Evolutionary conservation across 2,113 vertebrate species (phyloP).

Genomic region (Lichenostomus cassidix): DNA sequence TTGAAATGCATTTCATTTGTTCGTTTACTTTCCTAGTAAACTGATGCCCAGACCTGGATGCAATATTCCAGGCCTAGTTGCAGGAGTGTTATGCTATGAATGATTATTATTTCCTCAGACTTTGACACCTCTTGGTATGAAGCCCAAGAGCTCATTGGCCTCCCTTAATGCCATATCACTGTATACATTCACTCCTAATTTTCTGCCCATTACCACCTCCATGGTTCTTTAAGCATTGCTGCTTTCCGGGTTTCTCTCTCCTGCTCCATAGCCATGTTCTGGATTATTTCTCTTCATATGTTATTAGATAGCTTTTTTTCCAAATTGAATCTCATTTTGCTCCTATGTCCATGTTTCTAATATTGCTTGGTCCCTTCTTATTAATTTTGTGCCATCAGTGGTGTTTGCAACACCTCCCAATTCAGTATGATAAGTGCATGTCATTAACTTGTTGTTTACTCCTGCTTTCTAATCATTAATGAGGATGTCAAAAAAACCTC

Average conservation of each 20-base stretch:
- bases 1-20: neutral
- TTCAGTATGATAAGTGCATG: constrained; percentile 2
- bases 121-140: constrained; percentile 17
- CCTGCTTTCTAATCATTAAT: constrained; percentile 16
- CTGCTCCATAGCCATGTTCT: neutral
- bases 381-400: neutral
- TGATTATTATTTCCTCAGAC: neutral
- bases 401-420: neutral
- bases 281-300: neutral
- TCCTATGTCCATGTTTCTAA: neutral
- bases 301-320: neutral
- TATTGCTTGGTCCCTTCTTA: neutral
- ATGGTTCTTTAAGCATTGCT: constrained; percentile 35
- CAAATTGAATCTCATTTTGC: constrained; percentile 13
- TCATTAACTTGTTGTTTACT: constrained; percentile 39
- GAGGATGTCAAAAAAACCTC: neutral
- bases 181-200: constrained; percentile 40
- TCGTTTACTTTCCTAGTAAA: neutral
- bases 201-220: constrained; percentile 39
- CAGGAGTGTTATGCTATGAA: neutral
- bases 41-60: neutral
- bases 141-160: neutral
- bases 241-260: constrained; percentile 28
- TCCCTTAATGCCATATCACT: neutral
- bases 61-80: neutral